Base-by-base conservation (phyloP, 2,888 invertebrate genomes). In the Callimorpha dominula region DNA sequence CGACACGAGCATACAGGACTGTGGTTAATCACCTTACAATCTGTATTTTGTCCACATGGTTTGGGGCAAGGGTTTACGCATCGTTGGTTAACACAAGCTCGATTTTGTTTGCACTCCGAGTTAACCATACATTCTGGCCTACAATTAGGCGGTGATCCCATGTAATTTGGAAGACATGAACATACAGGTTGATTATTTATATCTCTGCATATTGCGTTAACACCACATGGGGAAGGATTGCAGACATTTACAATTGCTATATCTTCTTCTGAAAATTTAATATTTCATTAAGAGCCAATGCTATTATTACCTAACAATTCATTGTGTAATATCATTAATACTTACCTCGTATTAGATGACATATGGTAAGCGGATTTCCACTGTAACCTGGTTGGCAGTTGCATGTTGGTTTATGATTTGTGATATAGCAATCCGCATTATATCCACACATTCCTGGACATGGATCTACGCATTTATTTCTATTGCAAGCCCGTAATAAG, bases 201-300 rank as follows among this genome's bases (percentile, higher is more conserved):
- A 91, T 97, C 97, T 78, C 96, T 96, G 88, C 98, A 98, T 80
- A 97, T 96, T 12, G 98, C 96, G 90, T 97, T 97, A 1, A 93
- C 82, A 57, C 97, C 98, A 91, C 98, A 98, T 11, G 97, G 96
- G 4, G 97, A 97, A 65, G 98, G 98, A 85, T 96, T 96, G 86
- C 98, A 98, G 9, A 97, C 97, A 86, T 97, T 91, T 52, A 93
- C 75, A n/a, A 88, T 76, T 42, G 85, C 89, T 65, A 89, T 71
- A 80, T 92, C 92, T 70, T 88, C 88, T 81, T 92, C 94, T 95
- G 89, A 84, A 93, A 90, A 20, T 31, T 52, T 74, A 43, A 66
- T 68, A 43, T 65, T n/a, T 49, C 17, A 60, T 20, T 46, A 49
- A 62, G 62, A 62, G 31, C 50, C 68, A 66, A 7, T 40, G n/a